Evolutionary conservation across 2,797 vertebrate species (phyloP).

Genomic region (Gymnopithys bicolor): DNA sequence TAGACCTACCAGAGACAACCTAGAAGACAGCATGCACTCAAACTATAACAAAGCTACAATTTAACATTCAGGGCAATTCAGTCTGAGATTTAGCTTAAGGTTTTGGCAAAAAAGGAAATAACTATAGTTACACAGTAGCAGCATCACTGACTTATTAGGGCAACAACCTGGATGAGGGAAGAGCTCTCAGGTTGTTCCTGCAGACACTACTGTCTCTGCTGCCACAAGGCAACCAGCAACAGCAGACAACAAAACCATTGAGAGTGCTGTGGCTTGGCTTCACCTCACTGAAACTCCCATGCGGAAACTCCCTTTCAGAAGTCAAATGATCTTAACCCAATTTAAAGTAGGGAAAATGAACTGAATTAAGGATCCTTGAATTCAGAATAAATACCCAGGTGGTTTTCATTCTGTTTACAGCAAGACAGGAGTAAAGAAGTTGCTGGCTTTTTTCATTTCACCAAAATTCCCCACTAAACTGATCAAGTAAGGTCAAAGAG

Average conservation of each 20-base stretch:
- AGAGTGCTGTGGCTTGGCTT: not conserved
- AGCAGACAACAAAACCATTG: fast-evolving
- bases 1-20: not conserved
- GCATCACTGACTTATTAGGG: not conserved
- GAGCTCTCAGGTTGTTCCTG: not conserved
- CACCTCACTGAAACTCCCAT: not conserved
- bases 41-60: not conserved
- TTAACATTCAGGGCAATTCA: not conserved
- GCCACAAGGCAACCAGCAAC: fast-evolving
- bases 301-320: not conserved
- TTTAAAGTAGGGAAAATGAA: not conserved
- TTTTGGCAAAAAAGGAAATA: not conserved
- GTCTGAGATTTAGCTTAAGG: not conserved
- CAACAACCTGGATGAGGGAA: not conserved
- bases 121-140: not conserved
- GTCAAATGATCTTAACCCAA: not conserved
- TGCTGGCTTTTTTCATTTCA: not conserved
- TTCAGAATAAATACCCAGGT: not conserved
- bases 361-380: not conserved
- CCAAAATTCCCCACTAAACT: not conserved
- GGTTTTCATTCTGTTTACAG: not conserved
- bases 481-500: constrained; percentile 10
- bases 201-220: not conserved
- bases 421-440: not conserved
- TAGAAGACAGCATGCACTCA: fast-evolving